phyloP scores from a whole-genome alignment of 2,888 invertebrate genomes.

The Brachynemurus nebulosus region DNA sequence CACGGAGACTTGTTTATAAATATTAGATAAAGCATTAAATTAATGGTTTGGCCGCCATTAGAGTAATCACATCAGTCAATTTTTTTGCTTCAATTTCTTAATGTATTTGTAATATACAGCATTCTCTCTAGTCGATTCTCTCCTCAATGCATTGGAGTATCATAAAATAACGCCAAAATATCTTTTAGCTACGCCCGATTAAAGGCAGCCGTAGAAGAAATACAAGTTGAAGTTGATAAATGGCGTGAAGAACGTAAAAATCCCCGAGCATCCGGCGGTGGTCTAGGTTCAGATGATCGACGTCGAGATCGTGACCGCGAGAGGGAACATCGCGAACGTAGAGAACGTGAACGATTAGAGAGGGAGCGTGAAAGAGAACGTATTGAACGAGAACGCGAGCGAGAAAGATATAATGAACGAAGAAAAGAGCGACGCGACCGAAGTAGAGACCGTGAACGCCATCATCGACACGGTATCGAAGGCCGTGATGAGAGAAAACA shows the following conservation, averaged over 20 bases:
- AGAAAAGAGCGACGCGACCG: conserved; percentile 18
- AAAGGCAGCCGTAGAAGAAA: conserved; percentile 54
- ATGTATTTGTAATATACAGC: too few relatives aligned
- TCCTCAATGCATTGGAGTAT: too few relatives aligned
- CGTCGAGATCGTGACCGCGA: conserved; percentile 31
- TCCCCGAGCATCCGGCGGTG: conserved; percentile 16
- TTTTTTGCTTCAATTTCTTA: too few relatives aligned
- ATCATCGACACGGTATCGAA: conserved; percentile 5
- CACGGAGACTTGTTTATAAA: too few relatives aligned
- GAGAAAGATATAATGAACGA: conserved; percentile 13
- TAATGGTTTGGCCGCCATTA: too few relatives aligned
- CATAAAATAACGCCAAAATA: neutral
- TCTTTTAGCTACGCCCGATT: conserved; percentile 45
- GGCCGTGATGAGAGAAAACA: conserved; percentile 15
- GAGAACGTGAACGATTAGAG: conserved; percentile 26
- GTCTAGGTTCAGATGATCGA: conserved; percentile 23
- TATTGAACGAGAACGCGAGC: conserved; percentile 11
- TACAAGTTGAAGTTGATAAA: conserved; percentile 43
- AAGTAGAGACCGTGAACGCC: conserved; percentile 20
- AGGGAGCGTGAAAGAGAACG: conserved; percentile 17
- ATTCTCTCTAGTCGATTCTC: too few relatives aligned
- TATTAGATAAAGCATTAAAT: too few relatives aligned
- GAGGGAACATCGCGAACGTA: conserved; percentile 18
- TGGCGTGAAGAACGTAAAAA: conserved; percentile 36
- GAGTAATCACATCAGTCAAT: too few relatives aligned